Percentiles rank a stretch among this genome's conserved stretches.
Evolutionary conservation across 2,113 vertebrate species (phyloP).

Genomic region (Hippocampus zosterae): DNA sequence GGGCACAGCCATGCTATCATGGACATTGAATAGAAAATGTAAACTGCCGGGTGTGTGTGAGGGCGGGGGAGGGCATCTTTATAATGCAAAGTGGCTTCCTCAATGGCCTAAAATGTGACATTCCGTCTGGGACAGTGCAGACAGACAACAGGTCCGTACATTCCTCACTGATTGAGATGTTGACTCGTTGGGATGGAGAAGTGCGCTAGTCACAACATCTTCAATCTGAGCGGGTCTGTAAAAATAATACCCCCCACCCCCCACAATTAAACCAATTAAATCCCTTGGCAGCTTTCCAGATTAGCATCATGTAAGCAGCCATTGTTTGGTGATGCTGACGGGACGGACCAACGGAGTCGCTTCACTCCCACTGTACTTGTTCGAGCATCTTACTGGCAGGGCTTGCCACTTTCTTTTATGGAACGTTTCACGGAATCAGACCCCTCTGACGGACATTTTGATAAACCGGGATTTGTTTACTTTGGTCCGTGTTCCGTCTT

Average conservation of each 20-base stretch:
- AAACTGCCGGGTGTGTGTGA: constrained; percentile 35
- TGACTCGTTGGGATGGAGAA: constrained; percentile 28
- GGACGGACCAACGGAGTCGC: constrained; percentile 14
- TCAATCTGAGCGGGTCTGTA: constrained; percentile 36
- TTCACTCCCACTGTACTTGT: constrained; percentile 19
- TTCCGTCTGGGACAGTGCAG: constrained; percentile 53
- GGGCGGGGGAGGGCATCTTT: constrained; percentile 69
- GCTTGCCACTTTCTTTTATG: constrained; percentile 2
- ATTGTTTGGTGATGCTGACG: constrained; percentile 29
- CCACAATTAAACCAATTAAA: neutral
- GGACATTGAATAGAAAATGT: constrained; percentile 59
- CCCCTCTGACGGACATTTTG: neutral
- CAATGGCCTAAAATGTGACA: constrained; percentile 68
- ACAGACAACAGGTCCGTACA: constrained; percentile 42
- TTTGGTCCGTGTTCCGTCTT: neutral
- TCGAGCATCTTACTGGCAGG: neutral
- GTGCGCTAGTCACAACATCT: constrained; percentile 45
- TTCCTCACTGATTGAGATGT: constrained; percentile 56
- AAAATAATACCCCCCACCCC: constrained; percentile 9
- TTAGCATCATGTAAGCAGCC: constrained; percentile 36
- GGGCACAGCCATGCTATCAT: constrained; percentile 60
- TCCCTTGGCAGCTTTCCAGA: constrained; percentile 40
- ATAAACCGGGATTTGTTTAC: neutral
- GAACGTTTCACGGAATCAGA: neutral
- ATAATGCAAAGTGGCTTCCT: constrained; percentile 75